Conservation (phyloP, 2,797 vertebrate genomes). For the Poecile montanus region DNA sequence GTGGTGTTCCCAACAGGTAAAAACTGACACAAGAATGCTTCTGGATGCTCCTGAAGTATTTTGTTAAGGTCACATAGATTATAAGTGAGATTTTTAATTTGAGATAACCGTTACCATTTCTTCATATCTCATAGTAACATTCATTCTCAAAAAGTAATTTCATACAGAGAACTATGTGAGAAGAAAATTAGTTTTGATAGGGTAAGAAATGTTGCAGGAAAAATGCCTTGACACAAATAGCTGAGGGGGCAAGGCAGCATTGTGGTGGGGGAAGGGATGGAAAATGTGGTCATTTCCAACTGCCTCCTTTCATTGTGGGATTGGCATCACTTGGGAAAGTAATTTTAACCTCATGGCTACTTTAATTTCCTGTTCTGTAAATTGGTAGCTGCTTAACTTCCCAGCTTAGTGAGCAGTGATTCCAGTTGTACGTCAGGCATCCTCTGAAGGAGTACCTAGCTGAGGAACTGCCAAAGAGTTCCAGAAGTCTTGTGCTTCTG, state of each 20-base stretch:
- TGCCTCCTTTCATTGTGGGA: slow-evolving; percentile 34
- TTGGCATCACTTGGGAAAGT: slow-evolving; percentile 31
- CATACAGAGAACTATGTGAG: background rate
- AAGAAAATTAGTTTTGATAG: background rate
- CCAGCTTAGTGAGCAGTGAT: background rate
- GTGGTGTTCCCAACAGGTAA: background rate
- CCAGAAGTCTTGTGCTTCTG: background rate
- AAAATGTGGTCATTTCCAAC: slow-evolving; percentile 36
- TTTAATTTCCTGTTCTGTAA: slow-evolving; percentile 58
- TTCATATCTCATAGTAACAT: background rate
- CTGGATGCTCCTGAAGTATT: background rate
- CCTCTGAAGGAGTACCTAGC: background rate
- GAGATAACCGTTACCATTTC: background rate
- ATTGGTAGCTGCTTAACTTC: slow-evolving; percentile 44
- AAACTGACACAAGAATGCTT: background rate
- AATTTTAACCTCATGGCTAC: slow-evolving; percentile 45
- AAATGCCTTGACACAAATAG: background rate
- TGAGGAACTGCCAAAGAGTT: background rate
- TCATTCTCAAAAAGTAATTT: background rate
- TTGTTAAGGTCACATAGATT: background rate
- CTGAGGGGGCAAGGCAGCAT: background rate
- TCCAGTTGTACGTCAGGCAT: background rate
- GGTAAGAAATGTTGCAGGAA: background rate
- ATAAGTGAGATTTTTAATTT: background rate
- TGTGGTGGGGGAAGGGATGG: background rate